phyloP scores from a whole-genome alignment of 2,797 vertebrate species.

The Somateria mollissima region DNA sequence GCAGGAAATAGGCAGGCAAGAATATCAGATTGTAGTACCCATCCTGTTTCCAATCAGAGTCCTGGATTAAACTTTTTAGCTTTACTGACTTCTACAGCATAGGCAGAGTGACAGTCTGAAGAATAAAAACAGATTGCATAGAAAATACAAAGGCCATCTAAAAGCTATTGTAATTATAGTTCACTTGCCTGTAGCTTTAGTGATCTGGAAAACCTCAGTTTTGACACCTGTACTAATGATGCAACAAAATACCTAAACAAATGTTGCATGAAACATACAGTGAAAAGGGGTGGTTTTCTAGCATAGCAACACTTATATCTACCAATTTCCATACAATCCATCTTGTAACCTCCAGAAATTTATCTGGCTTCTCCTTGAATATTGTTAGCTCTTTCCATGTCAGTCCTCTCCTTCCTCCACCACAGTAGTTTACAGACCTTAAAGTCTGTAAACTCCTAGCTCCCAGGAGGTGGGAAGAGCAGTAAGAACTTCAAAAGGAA shows the following conservation, averaged over 20 bases:
- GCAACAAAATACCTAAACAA: background rate
- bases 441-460: background rate
- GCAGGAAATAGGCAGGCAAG: background rate
- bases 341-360: background rate
- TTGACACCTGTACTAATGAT: background rate
- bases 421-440: background rate
- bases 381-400: background rate
- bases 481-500: background rate
- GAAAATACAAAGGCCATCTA: background rate
- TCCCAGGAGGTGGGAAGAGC: background rate
- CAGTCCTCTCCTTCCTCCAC: background rate
- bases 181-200: background rate
- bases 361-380: background rate
- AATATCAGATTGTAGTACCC: background rate
- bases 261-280: background rate
- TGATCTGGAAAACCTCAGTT: background rate
- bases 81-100: background rate
- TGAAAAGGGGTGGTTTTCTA: background rate
- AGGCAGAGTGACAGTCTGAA: background rate
- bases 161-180: background rate
- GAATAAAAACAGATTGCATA: background rate
- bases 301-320: background rate
- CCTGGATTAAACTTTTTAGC: background rate
- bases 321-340: background rate
- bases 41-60: background rate